Conservation (phyloP, 2,888 invertebrate species). For the Cataglyphis rosenhaueri region DNA sequence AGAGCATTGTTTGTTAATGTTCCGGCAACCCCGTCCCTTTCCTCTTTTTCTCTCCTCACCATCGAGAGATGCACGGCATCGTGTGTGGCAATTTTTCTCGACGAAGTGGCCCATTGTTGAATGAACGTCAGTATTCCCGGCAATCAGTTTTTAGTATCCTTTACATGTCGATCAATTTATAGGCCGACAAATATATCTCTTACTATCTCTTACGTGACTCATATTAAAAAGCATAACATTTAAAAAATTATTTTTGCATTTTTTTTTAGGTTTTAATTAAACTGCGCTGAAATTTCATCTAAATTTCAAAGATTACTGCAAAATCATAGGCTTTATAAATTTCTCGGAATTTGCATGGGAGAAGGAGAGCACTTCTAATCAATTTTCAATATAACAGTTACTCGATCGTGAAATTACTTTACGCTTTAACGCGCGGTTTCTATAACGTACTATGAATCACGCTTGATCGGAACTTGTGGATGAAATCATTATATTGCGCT, state of each 20-base stretch:
- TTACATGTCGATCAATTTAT: slow-evolving; percentile 57
- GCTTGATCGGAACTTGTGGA: background rate
- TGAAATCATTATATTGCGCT: slow-evolving; percentile 33
- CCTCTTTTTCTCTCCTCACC: slow-evolving; percentile 23
- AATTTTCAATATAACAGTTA: background rate
- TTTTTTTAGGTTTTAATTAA: background rate
- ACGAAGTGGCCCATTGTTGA: slow-evolving; percentile 60
- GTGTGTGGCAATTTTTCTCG: slow-evolving; percentile 73
- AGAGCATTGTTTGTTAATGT: slow-evolving; percentile 82
- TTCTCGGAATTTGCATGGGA: background rate
- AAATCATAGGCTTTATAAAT: background rate
- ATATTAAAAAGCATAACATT: background rate
- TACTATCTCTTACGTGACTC: slow-evolving; percentile 40
- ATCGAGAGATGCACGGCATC: slow-evolving; percentile 50
- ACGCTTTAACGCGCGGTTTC: slow-evolving; percentile 26
- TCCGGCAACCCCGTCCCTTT: slow-evolving; percentile 67
- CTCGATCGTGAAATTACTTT: slow-evolving; percentile 31
- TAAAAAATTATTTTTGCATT: background rate
- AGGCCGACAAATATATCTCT: slow-evolving; percentile 49
- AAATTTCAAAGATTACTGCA: background rate
- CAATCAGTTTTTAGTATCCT: slow-evolving; percentile 19
- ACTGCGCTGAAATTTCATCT: background rate
- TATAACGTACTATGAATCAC: background rate
- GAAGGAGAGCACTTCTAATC: background rate
- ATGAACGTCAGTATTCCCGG: slow-evolving; percentile 39